Base-by-base conservation (phyloP, 2,888 invertebrate species). In the Pemphredon lugubris region DNA sequence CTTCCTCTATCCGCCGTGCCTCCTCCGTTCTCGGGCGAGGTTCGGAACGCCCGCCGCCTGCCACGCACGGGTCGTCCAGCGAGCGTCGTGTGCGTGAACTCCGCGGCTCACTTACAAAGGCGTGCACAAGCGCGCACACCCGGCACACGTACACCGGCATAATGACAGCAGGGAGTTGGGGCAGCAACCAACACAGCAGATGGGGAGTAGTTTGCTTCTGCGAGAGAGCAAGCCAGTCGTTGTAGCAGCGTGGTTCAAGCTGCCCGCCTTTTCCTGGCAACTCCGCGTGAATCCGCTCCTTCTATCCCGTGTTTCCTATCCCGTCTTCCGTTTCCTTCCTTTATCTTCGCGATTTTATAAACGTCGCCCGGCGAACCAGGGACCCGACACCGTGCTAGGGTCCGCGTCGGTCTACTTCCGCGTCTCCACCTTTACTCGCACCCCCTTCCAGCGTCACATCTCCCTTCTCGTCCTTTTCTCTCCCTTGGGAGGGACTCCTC, bases 231-330 rank as follows among this genome's bases (percentile, higher is more conserved):
- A 75, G 83, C 86, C 88, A 89, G 89, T 88, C 88, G 84, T 83
- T 82, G 82, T 83, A 84, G 75, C 73, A 84, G 86, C 88, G 87
- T 86, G 86, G 86, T 77, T 81, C 86, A 81, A 75, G 80, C 86
- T 84, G 84, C 87, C 82, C 86, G 85, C 80, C 77, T 83, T 82
- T 83, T 77, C 75, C 74, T 63, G 59, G 53, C 53, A 51, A 69
- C 79, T 78, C 83, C 73, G 73, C 63, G 67, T 40, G 44, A 23
- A 54, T 66, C 60, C 63, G 60, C 64, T 55, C 54, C 60, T 65
- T 48, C 64, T 55, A 53, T 55, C 18, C 16, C 26, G n/a, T 26
- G 4, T n/a, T 40, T 39, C 40, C 14, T 13, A 30, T 40, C 21
- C 64, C 47, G 37, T 44, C 54, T n/a, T 13, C 9, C 26, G 13